Evolutionary conservation across 2,113 vertebrate species (phyloP), one percentile per base, ranked within the genome.

Genomic region (Ictalurus punctatus): DNA sequence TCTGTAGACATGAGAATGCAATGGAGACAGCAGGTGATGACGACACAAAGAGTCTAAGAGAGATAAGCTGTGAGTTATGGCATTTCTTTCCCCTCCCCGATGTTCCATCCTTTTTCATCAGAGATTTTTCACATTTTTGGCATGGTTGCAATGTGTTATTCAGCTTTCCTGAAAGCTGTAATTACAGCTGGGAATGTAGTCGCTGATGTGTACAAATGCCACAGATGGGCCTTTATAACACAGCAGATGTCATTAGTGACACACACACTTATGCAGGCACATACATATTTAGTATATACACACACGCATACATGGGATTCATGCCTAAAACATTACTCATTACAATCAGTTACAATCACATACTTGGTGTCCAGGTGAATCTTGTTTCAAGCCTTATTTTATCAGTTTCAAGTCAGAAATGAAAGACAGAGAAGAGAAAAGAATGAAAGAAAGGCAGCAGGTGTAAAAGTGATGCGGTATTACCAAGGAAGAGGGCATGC

Each of bases 401-500:
- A 81, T 6, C 12, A 56, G 78, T 56, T 81, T 56, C 52, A 19
- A 59, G 30, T 59, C 30, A 67, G 44, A 34, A 23, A 30, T 23
- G 8, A 67, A 16, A 79, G 10, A 67, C 17, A 69, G 9, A 30
- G 9, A 65, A 25, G 19, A 23, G 59, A 88, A 54, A 65, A 69
- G 4, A 69, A 54, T 40, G 37, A 54, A 67, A 25, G 21, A 59
- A 40, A 73, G 30, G 59, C 16, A 87, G 40, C 23, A 44, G 10
- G 7, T 83, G 40, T 85, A 21, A n/a, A 19, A 65, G 40, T 80
- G 17, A 23, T 54, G 19, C 56, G 19, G 90, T 23, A 95, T 93
- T 96, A 98, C 98, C 98, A 88, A 99, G 93, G 92, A 99, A 99
- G 88, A 99, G 97, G 12, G 98, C 98, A 44, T 99, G 98, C 25